These are phyloP conservation scores for Eupithecia exiguata DNA, from an alignment of 2,888 invertebrate species.

Conservation along the genomic window DNA sequence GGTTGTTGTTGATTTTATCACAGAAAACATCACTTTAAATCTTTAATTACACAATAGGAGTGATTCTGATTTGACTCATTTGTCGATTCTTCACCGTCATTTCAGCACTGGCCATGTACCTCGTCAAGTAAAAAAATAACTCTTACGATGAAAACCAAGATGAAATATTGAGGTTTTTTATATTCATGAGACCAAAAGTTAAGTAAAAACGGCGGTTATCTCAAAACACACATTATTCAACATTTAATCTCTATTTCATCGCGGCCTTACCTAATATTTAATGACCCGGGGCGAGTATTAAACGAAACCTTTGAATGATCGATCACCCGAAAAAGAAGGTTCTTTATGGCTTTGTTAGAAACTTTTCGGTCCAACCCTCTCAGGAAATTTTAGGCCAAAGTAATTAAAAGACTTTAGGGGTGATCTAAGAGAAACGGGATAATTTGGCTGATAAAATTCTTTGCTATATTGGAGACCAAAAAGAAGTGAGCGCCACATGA, in stretches of 20 bases:
- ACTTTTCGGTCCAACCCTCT: slow-evolving; percentile 57
- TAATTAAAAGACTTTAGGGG: slow-evolving; percentile 48
- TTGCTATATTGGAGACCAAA: too few relatives aligned
- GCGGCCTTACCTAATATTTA: slow-evolving; percentile 46
- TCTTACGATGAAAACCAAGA: background rate
- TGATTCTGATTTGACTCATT: background rate
- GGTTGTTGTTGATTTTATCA: too few relatives aligned
- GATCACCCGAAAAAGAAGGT: slow-evolving; percentile 58
- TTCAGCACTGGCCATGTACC: background rate
- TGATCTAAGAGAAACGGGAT: background rate
- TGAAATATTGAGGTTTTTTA: background rate
- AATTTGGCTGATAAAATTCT: background rate
- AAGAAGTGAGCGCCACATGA: too few relatives aligned
- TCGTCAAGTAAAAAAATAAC: background rate
- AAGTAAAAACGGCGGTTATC: slow-evolving; percentile 16
- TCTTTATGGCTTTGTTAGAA: slow-evolving; percentile 51
- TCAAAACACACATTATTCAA: slow-evolving; percentile 17
- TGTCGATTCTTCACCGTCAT: background rate
- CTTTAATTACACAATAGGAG: too few relatives aligned
- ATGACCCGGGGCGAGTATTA: slow-evolving; percentile 43
- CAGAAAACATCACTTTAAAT: too few relatives aligned
- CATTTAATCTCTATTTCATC: slow-evolving; percentile 27
- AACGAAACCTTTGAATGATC: slow-evolving; percentile 50
- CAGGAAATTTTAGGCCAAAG: slow-evolving; percentile 51
- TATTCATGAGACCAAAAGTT: background rate